Evolutionary conservation across 2,888 invertebrate species (phyloP).

Genomic region (Drepana falcataria): DNA sequence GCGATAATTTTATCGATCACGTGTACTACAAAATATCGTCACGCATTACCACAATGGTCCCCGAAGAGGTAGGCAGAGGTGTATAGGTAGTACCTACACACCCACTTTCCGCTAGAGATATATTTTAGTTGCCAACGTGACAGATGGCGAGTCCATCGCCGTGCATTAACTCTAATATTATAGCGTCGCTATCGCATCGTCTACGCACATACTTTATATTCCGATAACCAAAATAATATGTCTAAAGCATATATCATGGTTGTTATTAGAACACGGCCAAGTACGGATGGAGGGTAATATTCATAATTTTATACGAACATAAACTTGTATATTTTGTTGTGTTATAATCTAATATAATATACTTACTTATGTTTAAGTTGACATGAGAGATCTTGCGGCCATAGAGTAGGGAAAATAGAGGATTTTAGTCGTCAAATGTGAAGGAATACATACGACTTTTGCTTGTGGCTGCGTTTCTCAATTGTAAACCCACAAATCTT

Average conservation of each 20-base stretch:
- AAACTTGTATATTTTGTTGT: constrained; percentile 31
- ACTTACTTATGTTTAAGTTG: constrained; percentile 32
- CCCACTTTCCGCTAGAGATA: too few species aligned
- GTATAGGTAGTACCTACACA: too few species aligned
- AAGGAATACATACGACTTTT: too few species aligned
- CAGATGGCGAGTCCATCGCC: too few species aligned
- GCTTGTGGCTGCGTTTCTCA: too few species aligned
- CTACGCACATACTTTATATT: constrained; percentile 1
- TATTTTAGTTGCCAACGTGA: too few species aligned
- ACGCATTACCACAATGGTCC: too few species aligned
- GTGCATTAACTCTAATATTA: not conserved
- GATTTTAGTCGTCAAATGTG: constrained; percentile 4
- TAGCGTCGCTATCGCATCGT: not conserved
- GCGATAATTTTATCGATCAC: too few species aligned
- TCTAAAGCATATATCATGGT: constrained; percentile 33
- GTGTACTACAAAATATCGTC: too few species aligned
- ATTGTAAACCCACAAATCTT: too few species aligned
- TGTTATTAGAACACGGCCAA: constrained; percentile 52
- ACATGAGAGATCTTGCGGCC: constrained; percentile 31
- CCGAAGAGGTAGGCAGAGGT: too few species aligned
- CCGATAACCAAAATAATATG: constrained; percentile 32
- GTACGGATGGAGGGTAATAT: constrained; percentile 46
- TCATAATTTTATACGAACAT: constrained; percentile 47
- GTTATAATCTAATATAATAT: constrained; percentile 14
- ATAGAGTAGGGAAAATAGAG: constrained; percentile 20